phyloP scores from a whole-genome alignment of 2,888 invertebrate genomes.

The Punctoribates punctum region DNA sequence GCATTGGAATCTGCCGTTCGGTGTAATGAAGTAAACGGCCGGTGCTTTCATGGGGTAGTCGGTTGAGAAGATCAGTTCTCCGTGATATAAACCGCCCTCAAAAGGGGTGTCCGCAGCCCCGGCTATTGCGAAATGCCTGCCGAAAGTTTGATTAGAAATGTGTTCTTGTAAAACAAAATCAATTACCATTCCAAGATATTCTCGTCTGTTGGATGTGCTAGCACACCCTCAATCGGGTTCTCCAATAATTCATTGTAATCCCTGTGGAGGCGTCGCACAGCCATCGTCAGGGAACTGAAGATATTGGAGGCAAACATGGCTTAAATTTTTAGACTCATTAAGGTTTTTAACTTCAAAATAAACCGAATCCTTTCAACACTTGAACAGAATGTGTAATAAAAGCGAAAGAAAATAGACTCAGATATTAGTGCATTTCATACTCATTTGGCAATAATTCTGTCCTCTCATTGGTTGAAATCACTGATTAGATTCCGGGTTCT shows the following conservation, averaged over 20 bases:
- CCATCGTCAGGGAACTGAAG: no score
- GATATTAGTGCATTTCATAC: no score
- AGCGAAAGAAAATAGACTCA: no score
- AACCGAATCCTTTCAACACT: no score
- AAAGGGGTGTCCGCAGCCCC: not conserved
- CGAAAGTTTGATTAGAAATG: not conserved
- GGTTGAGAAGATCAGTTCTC: not conserved
- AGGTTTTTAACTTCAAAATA: no score
- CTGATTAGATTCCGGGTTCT: no score
- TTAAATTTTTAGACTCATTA: no score
- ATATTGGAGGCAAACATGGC: no score
- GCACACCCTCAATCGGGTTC: not conserved
- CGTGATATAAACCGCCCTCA: not conserved
- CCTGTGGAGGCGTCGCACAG: not conserved
- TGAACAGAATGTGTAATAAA: no score
- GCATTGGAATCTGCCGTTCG: not conserved
- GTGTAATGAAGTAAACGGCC: not conserved
- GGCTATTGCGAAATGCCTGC: not conserved
- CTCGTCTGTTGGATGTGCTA: not conserved
- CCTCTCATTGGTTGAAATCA: no score
- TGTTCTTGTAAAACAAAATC: not conserved
- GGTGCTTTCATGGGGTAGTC: not conserved
- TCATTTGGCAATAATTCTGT: no score
- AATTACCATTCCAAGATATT: constrained; percentile 7
- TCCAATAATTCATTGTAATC: not conserved